Conservation (phyloP, 2,888 invertebrate species). For the Cheiracanthium punctorium region DNA sequence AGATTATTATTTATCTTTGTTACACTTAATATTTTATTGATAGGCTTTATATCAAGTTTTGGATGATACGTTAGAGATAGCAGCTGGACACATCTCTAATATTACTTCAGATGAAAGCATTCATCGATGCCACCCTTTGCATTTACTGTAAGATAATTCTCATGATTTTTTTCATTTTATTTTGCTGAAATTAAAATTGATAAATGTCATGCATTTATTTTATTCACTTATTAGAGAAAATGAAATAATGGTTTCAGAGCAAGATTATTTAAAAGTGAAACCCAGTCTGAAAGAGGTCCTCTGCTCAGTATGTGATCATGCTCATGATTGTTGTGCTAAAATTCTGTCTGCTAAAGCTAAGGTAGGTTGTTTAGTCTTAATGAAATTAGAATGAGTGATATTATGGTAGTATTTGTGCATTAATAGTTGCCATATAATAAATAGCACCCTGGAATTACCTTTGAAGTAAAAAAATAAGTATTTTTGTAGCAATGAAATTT, state of each 20-base stretch:
- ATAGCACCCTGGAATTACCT: background rate
- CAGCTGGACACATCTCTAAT: constrained; percentile 78
- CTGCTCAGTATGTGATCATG: constrained; percentile 90
- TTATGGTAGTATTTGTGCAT: too few species aligned
- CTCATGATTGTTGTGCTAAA: constrained; percentile 93
- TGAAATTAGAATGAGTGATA: too few species aligned
- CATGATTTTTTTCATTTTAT: background rate
- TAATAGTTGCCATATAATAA: background rate
- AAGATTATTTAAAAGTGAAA: constrained; percentile 83
- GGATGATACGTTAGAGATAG: constrained; percentile 83
- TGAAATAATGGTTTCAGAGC: constrained; percentile 81
- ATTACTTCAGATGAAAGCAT: constrained; percentile 48
- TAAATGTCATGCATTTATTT: background rate
- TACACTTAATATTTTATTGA: background rate
- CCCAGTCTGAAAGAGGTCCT: constrained; percentile 86
- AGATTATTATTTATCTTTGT: background rate
- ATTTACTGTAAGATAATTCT: constrained; percentile 53
- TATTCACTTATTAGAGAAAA: constrained; percentile 35
- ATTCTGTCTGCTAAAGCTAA: constrained; percentile 83
- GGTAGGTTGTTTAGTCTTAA: too few species aligned
- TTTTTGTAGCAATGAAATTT: too few species aligned
- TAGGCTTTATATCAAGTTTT: constrained; percentile 86
- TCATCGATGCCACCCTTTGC: constrained; percentile 44
- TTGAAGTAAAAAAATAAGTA: background rate
- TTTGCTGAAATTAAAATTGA: background rate